Percentiles rank a stretch among this genome's conserved stretches.
phyloP scores from a whole-genome alignment of 2,113 vertebrate species.

The Heptranchias perlo region DNA sequence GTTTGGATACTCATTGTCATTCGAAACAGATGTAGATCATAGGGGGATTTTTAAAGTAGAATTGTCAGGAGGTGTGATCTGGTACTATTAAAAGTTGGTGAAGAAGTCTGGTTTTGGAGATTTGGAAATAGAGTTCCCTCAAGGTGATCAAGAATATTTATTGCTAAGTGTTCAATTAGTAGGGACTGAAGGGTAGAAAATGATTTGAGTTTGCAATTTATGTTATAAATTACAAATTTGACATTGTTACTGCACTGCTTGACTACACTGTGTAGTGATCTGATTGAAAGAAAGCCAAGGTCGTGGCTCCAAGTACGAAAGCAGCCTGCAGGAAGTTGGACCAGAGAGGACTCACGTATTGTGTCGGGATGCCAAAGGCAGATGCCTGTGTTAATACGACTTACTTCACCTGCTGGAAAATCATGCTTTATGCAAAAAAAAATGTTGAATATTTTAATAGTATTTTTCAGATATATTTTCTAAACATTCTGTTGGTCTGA shows the following conservation, averaged over 20 bases:
- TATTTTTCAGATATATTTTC: neutral
- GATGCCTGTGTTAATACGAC: neutral
- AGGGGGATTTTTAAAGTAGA: neutral
- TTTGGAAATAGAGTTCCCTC: too few species aligned
- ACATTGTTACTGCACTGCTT: neutral
- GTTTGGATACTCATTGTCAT: neutral
- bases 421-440: neutral
- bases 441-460: neutral
- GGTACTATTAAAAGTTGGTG: conserved; percentile 52
- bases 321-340: neutral
- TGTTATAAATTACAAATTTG: neutral
- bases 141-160: neutral
- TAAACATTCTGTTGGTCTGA: neutral
- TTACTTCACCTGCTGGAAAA: neutral
- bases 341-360: neutral
- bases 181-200: neutral
- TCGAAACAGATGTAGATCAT: neutral
- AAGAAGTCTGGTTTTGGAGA: conserved; percentile 42
- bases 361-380: neutral
- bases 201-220: neutral
- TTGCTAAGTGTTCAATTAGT: neutral
- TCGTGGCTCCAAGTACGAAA: neutral
- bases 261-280: neutral
- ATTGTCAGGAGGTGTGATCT: neutral
- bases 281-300: neutral